These are phyloP conservation scores for Monochamus saltuarius DNA, from an alignment of 1,140 invertebrate genomes.

Conservation along the genomic window DNA sequence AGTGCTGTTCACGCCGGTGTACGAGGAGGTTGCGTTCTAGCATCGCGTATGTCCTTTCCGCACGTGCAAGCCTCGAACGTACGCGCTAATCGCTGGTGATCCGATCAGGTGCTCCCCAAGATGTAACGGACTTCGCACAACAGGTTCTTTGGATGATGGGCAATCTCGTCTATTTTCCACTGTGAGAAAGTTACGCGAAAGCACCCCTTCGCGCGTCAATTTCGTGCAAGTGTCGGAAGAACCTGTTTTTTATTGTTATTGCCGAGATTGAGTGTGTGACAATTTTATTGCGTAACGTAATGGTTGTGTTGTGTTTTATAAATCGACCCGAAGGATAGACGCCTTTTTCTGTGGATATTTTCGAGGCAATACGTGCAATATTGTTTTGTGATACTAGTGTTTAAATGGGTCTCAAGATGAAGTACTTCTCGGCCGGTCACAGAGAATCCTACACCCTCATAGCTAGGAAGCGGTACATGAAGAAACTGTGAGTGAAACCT, in stretches of 20 bases:
- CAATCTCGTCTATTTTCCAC: neutral
- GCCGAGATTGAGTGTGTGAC: neutral
- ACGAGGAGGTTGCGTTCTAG: too few species aligned
- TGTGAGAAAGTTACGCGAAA: neutral
- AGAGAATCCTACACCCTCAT: slow-evolving; percentile 58
- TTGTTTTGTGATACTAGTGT: slow-evolving; percentile 20
- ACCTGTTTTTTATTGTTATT: neutral
- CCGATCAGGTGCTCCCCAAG: too few species aligned
- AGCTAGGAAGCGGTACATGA: slow-evolving; percentile 56
- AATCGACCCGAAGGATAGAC: neutral
- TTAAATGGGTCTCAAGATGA: slow-evolving; percentile 51
- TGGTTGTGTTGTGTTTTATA: neutral
- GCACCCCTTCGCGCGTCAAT: neutral
- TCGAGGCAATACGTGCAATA: slow-evolving; percentile 25
- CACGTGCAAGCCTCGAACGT: too few species aligned
- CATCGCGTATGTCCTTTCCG: too few species aligned
- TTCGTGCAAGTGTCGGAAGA: neutral
- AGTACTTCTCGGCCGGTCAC: slow-evolving; percentile 54
- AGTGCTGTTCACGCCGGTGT: too few species aligned
- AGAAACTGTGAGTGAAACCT: slow-evolving; percentile 52
- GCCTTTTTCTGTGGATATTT: slow-evolving; percentile 1
- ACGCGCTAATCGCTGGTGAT: too few species aligned
- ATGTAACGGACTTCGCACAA: too few species aligned
- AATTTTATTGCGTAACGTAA: slow-evolving; percentile 1
- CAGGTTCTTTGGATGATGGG: too few species aligned